Base-by-base conservation (phyloP, 2,113 vertebrate genomes). In the Chloroceryle aenea region DNA sequence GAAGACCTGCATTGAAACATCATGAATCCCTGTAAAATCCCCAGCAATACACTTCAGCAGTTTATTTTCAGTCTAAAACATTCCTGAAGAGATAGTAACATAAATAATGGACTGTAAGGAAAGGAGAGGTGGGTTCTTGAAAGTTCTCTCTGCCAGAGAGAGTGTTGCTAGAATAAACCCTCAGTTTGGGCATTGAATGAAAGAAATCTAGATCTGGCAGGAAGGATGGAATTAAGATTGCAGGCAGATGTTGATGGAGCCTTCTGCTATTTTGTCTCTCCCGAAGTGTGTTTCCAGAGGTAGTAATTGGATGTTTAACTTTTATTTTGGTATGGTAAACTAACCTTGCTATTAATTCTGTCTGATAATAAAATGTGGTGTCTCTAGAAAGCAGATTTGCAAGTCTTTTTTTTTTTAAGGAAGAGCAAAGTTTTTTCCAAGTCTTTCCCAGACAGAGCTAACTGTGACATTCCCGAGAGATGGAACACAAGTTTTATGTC, bases 41-140 rank as follows among this genome's bases (percentile, higher is more conserved):
- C 68, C 50, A 92, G 67, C 0, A 15, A 90, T 71, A 53, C 27
- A 26, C 20, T 86, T 90, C 83, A 88, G 61, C 9, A 6, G 59
- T 69, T 80, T 72, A 19, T 86, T 95, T 92, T 91, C 83, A 62
- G 79, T 90, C 59, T 83, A 21, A 27, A 34, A 27, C 45, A 50
- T 63, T 88, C 45, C 82, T 88, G 83, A 74, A 93, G 83, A 86
- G 72, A 67, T 7, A 81, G 76, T 56, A 62, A 86, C 75, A 84
- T 93, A 88, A 88, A 92, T 96, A 84, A 94, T 80, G 38, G 64
- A 93, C 86, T 55, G 45, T 42, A 38, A 77, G 42, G 50, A 93
- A 74, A 80, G 85, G 47, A 90, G 50, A 32, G 34, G 64, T 69
- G 56, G 68, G 50, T 77, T 83, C 59, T 38, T 84, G 83, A 74